Conservation (phyloP, 2,797 vertebrate species). For the Gymnoscopelus microlampas region DNA sequence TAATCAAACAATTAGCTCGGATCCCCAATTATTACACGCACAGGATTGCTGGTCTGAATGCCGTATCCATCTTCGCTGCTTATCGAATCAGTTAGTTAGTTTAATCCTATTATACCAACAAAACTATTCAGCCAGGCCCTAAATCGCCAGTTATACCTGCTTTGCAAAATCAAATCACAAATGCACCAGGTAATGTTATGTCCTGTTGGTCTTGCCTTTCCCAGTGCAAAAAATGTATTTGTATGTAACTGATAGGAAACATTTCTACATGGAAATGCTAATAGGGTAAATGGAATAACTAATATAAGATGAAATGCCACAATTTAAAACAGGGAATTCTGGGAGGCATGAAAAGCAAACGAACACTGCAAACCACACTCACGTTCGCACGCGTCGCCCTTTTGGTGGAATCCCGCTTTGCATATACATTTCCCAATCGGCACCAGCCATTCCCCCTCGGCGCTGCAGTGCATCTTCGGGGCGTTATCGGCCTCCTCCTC, state of each 20-base stretch:
- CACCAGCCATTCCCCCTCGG: slow-evolving; percentile 98
- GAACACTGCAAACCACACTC: slow-evolving; percentile 75
- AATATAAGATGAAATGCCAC: neutral
- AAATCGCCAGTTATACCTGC: slow-evolving; percentile 42
- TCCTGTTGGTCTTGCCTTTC: slow-evolving; percentile 20
- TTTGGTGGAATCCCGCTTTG: slow-evolving; percentile 98
- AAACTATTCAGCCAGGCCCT: slow-evolving; percentile 28
- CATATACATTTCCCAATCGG: slow-evolving; percentile 99
- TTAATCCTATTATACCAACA: slow-evolving; percentile 58
- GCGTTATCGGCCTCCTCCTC: slow-evolving; percentile 98
- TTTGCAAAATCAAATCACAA: slow-evolving; percentile 59
- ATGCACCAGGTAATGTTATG: slow-evolving; percentile 8
- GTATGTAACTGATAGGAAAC: slow-evolving; percentile 11
- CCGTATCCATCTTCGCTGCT: slow-evolving; percentile 65
- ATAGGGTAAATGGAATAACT: slow-evolving; percentile 8
- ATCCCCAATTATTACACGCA: slow-evolving; percentile 69
- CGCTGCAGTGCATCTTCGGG: slow-evolving; percentile 99
- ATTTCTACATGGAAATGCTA: slow-evolving; percentile 5
- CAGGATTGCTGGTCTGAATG: slow-evolving; percentile 35
- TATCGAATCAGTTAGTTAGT: slow-evolving; percentile 45
- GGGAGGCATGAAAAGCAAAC: slow-evolving; percentile 9
- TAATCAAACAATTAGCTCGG: slow-evolving; percentile 81
- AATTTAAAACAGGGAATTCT: neutral
- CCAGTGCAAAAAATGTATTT: neutral
- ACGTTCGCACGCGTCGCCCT: slow-evolving; percentile 98